Evolutionary conservation across 2,797 vertebrate genomes (phyloP).

Genomic region (Aphelocoma californica): DNA sequence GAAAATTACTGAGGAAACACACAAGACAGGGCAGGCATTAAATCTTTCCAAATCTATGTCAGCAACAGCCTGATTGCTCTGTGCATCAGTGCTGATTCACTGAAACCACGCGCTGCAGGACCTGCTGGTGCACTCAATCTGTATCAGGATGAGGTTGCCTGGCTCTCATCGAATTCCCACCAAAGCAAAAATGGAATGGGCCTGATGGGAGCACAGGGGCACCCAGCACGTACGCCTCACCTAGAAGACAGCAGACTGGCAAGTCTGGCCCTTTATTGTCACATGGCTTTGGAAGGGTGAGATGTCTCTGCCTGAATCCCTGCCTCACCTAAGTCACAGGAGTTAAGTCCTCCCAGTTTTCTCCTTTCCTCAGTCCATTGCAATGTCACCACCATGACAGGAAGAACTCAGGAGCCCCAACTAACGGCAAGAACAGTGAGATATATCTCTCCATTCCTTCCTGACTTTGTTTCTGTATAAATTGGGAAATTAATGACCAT

Average conservation of each 20-base stretch:
- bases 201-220: background rate
- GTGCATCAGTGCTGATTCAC: background rate
- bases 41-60: background rate
- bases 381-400: background rate
- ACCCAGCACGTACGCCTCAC: background rate
- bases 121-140: accelerated
- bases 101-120: background rate
- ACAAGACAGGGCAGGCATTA: background rate
- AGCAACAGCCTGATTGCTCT: background rate
- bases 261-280: background rate
- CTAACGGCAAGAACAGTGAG: accelerated
- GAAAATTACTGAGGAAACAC: background rate
- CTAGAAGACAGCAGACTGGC: background rate
- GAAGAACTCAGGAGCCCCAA: background rate
- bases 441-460: background rate
- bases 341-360: background rate
- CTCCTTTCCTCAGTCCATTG: background rate
- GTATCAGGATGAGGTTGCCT: background rate
- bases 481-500: background rate
- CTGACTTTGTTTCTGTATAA: background rate
- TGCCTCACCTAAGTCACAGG: background rate
- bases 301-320: background rate
- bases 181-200: background rate
- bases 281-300: background rate
- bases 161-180: background rate